These are phyloP conservation scores for Diplazon laetatorius DNA, from an alignment of 2,888 invertebrate genomes.

Conservation along the genomic window DNA sequence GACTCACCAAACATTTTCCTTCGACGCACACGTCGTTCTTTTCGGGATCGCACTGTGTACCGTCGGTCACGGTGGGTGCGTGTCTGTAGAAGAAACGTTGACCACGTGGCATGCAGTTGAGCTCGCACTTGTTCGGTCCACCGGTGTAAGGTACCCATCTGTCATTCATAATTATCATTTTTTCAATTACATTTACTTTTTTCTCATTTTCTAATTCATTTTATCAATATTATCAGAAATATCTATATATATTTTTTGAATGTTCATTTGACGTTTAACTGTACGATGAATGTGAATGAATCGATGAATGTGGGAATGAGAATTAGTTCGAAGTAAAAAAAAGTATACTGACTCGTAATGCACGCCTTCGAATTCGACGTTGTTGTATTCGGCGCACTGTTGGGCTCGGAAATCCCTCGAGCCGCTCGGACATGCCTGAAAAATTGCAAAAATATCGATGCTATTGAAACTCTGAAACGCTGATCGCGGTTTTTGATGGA, in stretches of 20 bases:
- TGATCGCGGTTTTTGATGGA: too few relatives aligned
- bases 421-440: conserved; percentile 91
- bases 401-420: conserved; percentile 92
- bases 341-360: conserved; percentile 88
- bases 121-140: conserved; percentile 94
- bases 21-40: conserved; percentile 96
- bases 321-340: too few relatives aligned
- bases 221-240: too few relatives aligned
- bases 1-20: conserved; percentile 93
- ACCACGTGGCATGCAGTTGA: conserved; percentile 97
- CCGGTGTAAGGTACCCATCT: conserved; percentile 95
- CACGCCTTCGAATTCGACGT: conserved; percentile 90
- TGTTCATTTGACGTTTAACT: conserved; percentile 17
- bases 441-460: conserved; percentile 41
- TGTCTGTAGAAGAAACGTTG: conserved; percentile 96
- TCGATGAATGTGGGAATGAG: not conserved
- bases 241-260: conserved; percentile 35
- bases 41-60: conserved; percentile 92
- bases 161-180: conserved; percentile 65
- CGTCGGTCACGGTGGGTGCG: conserved; percentile 91
- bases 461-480: too few relatives aligned
- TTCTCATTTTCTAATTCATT: too few relatives aligned
- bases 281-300: conserved; percentile 34
- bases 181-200: too few relatives aligned
- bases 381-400: conserved; percentile 95